Evolutionary conservation across 2,113 vertebrate genomes (phyloP).

Genomic region (Bubalus kerabau): DNA sequence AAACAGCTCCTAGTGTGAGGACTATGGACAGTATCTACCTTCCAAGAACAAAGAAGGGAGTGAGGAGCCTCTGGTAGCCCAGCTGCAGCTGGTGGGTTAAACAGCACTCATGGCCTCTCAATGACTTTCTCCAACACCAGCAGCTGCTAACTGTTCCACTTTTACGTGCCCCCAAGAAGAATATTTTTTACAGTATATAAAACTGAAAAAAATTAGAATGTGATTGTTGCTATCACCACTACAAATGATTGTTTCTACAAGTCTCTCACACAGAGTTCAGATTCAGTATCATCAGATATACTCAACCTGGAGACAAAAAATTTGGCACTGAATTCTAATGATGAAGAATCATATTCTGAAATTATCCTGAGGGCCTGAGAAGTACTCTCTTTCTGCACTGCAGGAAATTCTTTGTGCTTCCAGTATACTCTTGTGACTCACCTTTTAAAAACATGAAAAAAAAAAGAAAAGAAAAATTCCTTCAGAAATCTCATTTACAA

Average conservation of each 20-base stretch:
- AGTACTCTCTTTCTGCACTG: background rate
- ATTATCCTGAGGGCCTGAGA: background rate
- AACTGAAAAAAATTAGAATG: background rate
- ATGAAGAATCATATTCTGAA: background rate
- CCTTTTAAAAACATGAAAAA: background rate
- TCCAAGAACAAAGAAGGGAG: background rate
- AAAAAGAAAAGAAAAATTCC: background rate
- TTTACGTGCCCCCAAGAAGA: background rate
- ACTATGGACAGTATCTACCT: background rate
- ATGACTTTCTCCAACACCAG: background rate
- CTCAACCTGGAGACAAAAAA: background rate
- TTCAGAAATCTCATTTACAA: background rate
- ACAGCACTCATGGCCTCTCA: background rate
- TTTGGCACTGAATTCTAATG: background rate
- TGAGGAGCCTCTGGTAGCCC: background rate
- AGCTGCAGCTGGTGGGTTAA: background rate
- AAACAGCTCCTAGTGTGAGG: background rate
- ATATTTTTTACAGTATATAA: background rate
- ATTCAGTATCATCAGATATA: background rate
- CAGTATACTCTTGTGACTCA: background rate
- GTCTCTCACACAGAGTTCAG: background rate
- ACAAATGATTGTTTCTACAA: background rate
- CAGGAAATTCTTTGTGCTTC: background rate
- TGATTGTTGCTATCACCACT: background rate
- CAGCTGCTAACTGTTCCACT: background rate